A percentile compares a stretch with the other conserved stretches of the same genome.
phyloP scores from a whole-genome alignment of 2,797 vertebrate species.

The Acanthurus tractus region DNA sequence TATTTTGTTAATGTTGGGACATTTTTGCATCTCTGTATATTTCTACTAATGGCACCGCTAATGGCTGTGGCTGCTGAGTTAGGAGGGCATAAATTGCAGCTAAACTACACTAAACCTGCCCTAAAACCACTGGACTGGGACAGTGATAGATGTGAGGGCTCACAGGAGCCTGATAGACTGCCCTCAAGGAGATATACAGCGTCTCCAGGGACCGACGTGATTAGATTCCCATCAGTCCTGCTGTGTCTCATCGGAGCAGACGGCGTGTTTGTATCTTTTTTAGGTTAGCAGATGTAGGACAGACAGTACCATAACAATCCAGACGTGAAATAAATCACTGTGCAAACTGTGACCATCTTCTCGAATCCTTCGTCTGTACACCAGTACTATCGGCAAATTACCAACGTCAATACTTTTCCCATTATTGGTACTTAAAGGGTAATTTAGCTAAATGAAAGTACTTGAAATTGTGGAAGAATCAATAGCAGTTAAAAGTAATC shows the following conservation, averaged over 20 bases:
- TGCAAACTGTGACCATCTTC: neutral
- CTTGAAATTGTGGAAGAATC: conserved; percentile 52
- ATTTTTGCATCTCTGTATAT: neutral
- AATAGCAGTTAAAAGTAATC: conserved; percentile 45
- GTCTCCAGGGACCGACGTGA: conserved; percentile 60
- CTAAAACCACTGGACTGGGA: conserved; percentile 17
- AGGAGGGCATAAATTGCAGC: neutral
- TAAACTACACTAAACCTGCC: conserved; percentile 8
- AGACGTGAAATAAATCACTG: neutral
- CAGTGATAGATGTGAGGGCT: conserved; percentile 64
- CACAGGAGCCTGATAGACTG: conserved; percentile 34
- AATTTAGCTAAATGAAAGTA: conserved; percentile 33
- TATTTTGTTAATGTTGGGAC: no score
- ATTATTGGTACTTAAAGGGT: conserved; percentile 50
- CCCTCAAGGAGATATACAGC: conserved; percentile 31
- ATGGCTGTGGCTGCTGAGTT: neutral
- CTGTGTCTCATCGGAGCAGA: conserved; percentile 50
- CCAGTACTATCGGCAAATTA: conserved; percentile 31
- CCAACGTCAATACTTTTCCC: conserved; percentile 53
- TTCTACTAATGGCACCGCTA: neutral
- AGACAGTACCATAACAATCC: neutral
- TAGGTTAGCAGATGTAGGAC: conserved; percentile 4
- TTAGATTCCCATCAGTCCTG: conserved; percentile 63
- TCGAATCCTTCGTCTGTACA: neutral
- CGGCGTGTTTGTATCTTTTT: conserved; percentile 46